Percentiles rank a stretch among this genome's conserved stretches.
phyloP scores from a whole-genome alignment of 2,113 vertebrate genomes.

The Axis porcinus region DNA sequence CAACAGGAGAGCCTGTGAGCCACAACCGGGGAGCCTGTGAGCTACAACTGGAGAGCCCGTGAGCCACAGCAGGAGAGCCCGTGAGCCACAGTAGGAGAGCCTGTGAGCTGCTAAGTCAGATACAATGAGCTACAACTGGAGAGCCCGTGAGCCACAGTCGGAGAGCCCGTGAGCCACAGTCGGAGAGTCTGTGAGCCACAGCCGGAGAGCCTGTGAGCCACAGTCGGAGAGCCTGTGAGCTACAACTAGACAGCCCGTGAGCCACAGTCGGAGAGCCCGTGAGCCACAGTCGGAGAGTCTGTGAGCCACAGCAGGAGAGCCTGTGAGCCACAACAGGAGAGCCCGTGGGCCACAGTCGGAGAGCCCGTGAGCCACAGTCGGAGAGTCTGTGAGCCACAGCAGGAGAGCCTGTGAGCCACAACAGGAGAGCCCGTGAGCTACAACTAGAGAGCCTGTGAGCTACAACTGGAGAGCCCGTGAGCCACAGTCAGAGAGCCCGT shows the following conservation, averaged over 20 bases:
- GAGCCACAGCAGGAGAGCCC: accelerated
- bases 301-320: accelerated
- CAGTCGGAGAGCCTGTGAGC: accelerated
- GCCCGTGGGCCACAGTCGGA: accelerated
- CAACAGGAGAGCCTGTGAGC: accelerated
- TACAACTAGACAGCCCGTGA: accelerated
- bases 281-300: accelerated
- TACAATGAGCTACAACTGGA: accelerated
- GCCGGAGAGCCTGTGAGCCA: accelerated
- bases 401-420: accelerated
- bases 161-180: accelerated
- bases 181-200: accelerated
- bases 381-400: no score
- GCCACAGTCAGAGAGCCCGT: no score
- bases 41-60: accelerated
- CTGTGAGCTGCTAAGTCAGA: no score
- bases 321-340: accelerated
- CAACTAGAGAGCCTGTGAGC: accelerated
- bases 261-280: accelerated
- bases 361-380: accelerated
- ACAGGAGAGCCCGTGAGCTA: accelerated
- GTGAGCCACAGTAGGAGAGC: accelerated
- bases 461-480: accelerated
- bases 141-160: accelerated
- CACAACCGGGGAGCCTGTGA: accelerated